phyloP scores from a whole-genome alignment of 2,888 invertebrate genomes.

The Campaea margaritaria region DNA sequence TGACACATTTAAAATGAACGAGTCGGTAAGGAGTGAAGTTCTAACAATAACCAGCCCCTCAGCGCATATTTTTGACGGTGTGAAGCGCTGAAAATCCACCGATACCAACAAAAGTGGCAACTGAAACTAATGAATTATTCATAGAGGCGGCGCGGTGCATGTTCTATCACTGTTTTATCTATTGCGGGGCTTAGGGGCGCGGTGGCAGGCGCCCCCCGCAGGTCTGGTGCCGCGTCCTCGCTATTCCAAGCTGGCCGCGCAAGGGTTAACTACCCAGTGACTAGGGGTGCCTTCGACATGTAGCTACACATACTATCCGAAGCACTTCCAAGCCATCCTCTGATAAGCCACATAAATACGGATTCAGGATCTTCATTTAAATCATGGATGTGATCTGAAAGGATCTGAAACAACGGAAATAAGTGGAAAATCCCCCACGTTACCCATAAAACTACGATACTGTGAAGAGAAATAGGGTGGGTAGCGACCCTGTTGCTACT shows the following conservation, averaged over 20 bases:
- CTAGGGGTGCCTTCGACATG: slow-evolving; percentile 19
- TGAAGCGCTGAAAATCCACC: slow-evolving; percentile 83
- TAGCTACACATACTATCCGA: neutral
- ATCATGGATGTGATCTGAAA: slow-evolving; percentile 1
- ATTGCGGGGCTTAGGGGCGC: slow-evolving; percentile 77
- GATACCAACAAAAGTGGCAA: slow-evolving; percentile 85
- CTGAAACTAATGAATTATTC: slow-evolving; percentile 86
- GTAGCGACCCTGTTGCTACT: slow-evolving; percentile 20
- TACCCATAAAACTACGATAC: slow-evolving; percentile 3
- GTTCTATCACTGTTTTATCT: slow-evolving; percentile 87
- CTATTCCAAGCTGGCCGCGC: slow-evolving; percentile 52
- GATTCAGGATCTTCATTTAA: slow-evolving; percentile 10
- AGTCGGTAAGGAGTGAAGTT: slow-evolving; percentile 66
- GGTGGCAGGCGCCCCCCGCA: slow-evolving; percentile 57
- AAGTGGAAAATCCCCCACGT: neutral
- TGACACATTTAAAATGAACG: slow-evolving; percentile 65
- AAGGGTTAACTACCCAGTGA: slow-evolving; percentile 78
- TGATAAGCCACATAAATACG: slow-evolving; percentile 12
- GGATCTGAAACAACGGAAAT: neutral
- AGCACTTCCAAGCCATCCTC: neutral
- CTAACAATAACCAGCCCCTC: slow-evolving; percentile 78
- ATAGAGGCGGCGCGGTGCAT: slow-evolving; percentile 83
- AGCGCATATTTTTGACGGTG: slow-evolving; percentile 82
- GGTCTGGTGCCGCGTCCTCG: slow-evolving; percentile 49
- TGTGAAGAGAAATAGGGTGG: slow-evolving; percentile 2